These are phyloP conservation scores for Entosphenus tridentatus DNA, from an alignment of 2,113 vertebrate genomes.

Conservation along the genomic window DNA sequence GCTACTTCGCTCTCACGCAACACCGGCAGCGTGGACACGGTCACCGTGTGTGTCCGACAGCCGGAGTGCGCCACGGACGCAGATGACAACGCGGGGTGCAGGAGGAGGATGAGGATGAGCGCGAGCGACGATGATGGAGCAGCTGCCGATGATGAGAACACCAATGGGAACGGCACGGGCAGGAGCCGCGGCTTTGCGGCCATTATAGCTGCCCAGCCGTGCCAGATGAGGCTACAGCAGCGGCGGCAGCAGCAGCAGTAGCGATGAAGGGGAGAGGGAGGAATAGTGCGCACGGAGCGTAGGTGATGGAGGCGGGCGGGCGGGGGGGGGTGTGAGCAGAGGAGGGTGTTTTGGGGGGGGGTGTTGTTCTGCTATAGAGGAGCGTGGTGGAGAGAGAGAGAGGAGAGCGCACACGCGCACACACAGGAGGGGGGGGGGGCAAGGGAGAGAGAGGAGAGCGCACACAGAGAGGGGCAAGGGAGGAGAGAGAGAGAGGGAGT, in stretches of 20 bases:
- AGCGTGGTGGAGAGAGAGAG: neutral
- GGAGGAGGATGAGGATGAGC: slow-evolving; percentile 10
- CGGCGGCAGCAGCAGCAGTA: neutral
- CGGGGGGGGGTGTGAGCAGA: neutral
- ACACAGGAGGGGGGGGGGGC: neutral
- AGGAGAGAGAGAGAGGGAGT: neutral
- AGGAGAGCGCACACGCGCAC: neutral
- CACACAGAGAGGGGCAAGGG: neutral
- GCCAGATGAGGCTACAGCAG: neutral
- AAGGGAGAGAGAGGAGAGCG: neutral
- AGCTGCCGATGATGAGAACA: slow-evolving; percentile 11
- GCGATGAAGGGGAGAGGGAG: neutral
- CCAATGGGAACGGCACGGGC: slow-evolving; percentile 11
- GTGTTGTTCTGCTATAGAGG: neutral
- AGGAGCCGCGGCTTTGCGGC: slow-evolving; percentile 16
- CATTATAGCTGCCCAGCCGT: slow-evolving; percentile 11
- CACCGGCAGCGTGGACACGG: slow-evolving; percentile 71
- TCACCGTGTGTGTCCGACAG: slow-evolving; percentile 64
- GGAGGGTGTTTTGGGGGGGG: neutral
- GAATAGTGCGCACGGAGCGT: neutral
- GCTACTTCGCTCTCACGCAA: slow-evolving; percentile 77
- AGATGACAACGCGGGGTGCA: slow-evolving; percentile 18
- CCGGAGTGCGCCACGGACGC: slow-evolving; percentile 14
- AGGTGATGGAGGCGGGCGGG: neutral
- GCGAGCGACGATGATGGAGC: slow-evolving; percentile 11